phyloP scores from a whole-genome alignment of 1,140 invertebrate species.

The Cylas formicarius region DNA sequence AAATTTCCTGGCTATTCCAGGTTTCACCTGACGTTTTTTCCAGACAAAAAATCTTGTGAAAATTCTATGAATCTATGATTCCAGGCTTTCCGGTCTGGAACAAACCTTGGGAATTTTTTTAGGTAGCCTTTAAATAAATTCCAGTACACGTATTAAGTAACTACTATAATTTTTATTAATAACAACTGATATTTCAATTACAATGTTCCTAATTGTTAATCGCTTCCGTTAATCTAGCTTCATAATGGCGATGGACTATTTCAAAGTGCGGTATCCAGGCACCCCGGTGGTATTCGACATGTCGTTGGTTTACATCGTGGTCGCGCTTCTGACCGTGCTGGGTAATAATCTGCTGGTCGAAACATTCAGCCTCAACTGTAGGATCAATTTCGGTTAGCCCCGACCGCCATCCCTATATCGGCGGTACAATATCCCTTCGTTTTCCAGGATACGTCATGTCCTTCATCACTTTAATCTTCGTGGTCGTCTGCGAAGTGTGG shows the following conservation, averaged over 20 bases:
- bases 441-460: conserved; percentile 73
- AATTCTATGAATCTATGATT: too few relatives aligned
- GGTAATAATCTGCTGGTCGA: conserved; percentile 81
- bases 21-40: too few relatives aligned
- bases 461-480: conserved; percentile 70
- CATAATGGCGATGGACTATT: conserved; percentile 85
- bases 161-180: too few relatives aligned
- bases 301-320: conserved; percentile 81
- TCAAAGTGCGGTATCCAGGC: conserved; percentile 73
- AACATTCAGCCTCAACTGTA: conserved; percentile 68
- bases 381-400: conserved; percentile 77
- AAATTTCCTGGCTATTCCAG: too few relatives aligned
- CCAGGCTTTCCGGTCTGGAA: too few relatives aligned
- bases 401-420: background rate
- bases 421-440: conserved; percentile 1
- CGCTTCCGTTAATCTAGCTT: conserved; percentile 57
- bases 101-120: too few relatives aligned
- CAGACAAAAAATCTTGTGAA: too few relatives aligned
- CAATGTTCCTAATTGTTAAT: background rate
- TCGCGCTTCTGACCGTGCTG: conserved; percentile 78
- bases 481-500: conserved; percentile 77
- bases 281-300: conserved; percentile 86
- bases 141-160: too few relatives aligned
- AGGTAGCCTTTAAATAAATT: too few relatives aligned
- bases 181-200: too few relatives aligned